Percentiles rank a stretch among this genome's conserved stretches.
Evolutionary conservation across 2,113 vertebrate genomes (phyloP).

Genomic region (Embiotoca jacksoni): DNA sequence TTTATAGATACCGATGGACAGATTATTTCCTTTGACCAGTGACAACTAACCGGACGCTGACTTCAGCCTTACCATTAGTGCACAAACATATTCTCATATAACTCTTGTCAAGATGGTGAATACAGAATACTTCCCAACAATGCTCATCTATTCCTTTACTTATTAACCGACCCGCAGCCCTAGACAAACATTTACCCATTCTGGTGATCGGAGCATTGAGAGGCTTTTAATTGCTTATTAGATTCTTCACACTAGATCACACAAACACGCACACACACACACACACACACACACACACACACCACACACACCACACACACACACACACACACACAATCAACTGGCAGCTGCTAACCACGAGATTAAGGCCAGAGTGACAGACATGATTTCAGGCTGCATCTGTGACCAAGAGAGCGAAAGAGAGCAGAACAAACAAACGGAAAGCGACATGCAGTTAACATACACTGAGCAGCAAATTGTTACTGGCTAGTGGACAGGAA

Average conservation of each 20-base stretch:
- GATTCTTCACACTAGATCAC: slow-evolving; percentile 51
- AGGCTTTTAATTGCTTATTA: slow-evolving; percentile 42
- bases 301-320: slow-evolving; percentile 13
- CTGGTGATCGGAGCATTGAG: slow-evolving; percentile 42
- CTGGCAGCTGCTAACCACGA: slow-evolving; percentile 74
- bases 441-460: slow-evolving; percentile 49
- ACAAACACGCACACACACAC: background rate
- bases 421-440: slow-evolving; percentile 70
- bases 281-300: background rate
- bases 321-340: slow-evolving; percentile 33
- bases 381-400: slow-evolving; percentile 78
- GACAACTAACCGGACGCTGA: no score
- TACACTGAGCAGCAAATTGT: slow-evolving; percentile 62
- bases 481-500: slow-evolving; percentile 53
- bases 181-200: slow-evolving; percentile 30
- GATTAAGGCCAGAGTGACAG: slow-evolving; percentile 81
- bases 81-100: background rate
- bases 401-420: slow-evolving; percentile 67
- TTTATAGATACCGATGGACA: no score
- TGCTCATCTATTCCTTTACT: slow-evolving; percentile 17
- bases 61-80: no score
- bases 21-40: no score
- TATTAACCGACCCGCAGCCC: slow-evolving; percentile 22
- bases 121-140: background rate
- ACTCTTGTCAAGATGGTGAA: background rate